phyloP scores from a whole-genome alignment of 2,113 vertebrate species.

The Struthio camelus region DNA sequence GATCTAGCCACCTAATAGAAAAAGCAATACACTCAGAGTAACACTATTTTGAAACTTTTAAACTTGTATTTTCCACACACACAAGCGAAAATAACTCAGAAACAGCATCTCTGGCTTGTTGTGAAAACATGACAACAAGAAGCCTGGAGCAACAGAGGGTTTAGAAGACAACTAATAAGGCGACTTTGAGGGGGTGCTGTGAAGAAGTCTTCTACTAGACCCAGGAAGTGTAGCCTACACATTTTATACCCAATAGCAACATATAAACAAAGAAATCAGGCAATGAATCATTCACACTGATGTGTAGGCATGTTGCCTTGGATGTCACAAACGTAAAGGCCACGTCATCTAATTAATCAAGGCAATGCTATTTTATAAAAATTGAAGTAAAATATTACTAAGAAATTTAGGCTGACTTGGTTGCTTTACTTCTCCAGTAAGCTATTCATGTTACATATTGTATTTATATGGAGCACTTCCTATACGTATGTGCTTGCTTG shows the following conservation, averaged over 20 bases:
- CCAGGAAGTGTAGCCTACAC: not conserved
- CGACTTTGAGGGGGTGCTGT: rapidly evolving
- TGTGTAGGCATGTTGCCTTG: not conserved
- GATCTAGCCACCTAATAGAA: not conserved
- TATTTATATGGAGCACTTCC: not conserved
- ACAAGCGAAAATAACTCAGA: not conserved
- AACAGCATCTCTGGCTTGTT: not conserved
- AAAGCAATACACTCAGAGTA: too few relatives aligned
- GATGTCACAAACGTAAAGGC: not conserved
- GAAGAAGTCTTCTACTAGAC: not conserved
- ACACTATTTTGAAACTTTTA: not conserved
- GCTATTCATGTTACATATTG: not conserved
- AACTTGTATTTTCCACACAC: not conserved
- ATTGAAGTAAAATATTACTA: not conserved
- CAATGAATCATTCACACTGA: not conserved
- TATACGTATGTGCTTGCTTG: not conserved
- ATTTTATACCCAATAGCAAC: not conserved
- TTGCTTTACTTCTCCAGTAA: not conserved
- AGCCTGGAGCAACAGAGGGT: not conserved
- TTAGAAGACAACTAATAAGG: not conserved
- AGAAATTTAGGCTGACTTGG: not conserved
- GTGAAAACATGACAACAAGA: not conserved
- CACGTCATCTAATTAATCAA: not conserved
- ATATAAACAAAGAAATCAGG: not conserved
- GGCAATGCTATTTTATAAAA: not conserved